Base-by-base conservation (phyloP, 2,113 vertebrate genomes). In the Pagrus major region DNA sequence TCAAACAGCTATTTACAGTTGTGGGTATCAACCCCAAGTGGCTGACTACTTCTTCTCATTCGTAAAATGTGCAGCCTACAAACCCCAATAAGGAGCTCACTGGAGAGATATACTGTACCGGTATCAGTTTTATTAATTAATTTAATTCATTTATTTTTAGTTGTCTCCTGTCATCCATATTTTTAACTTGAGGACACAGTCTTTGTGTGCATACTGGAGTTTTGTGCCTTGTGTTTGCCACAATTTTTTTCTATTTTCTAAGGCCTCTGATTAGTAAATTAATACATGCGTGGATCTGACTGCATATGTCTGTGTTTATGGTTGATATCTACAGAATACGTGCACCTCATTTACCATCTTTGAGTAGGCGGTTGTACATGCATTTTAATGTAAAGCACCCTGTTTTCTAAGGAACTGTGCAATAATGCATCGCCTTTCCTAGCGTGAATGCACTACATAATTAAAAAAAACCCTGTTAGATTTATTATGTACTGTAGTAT, bases 1-100 rank as follows among this genome's bases (percentile, higher is more conserved):
- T 71, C 60, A 71, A 23, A 39, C 72, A 74, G 58, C 54, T 79
- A 70, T 74, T 76, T 75, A 77, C 64, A 35, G 61, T 39, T n/a
- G 14, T 66, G 16, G 56, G 31, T 33, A 83, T 52, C 11, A 74
- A 54, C 35, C 77, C 77, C 23, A 44, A 56, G 65, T 0, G 76
- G 61, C 58, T 68, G 46, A 44, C n/a, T 54, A 73, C n/a, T 65
- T 23, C 23, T 6, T 63, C 65, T 66, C 79, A 80, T 85, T 86
- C 78, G 85, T 44, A 85, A 78, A 68, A 83, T 56, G 55, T 54
- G 4, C 74, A 69, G 23, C 70, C 71, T 80, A 83, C 70, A 85
- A 91, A 85, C 76, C 66, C 59, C n/a, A 67, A 55, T 66, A 76
- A 67, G 16, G 35, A 71, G 21, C 29, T 20, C 66, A 31, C 46